These are phyloP conservation scores for Willisornis vidua DNA, from an alignment of 2,113 vertebrate genomes.

Conservation along the genomic window DNA sequence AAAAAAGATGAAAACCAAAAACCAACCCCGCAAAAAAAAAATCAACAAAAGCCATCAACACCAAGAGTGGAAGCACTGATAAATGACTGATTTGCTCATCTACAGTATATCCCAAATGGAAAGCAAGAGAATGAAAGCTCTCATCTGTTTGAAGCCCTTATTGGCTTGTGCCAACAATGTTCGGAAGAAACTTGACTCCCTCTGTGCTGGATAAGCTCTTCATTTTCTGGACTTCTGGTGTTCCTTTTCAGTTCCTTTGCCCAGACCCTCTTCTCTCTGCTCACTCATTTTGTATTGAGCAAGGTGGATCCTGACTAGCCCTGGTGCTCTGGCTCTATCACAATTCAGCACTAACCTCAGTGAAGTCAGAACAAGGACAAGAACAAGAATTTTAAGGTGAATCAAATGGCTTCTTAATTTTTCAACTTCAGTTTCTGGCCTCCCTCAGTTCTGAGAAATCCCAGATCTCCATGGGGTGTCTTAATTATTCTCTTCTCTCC, in stretches of 20 bases:
- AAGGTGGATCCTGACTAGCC: neutral
- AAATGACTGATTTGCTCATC: neutral
- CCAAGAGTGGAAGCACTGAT: neutral
- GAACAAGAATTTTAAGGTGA: neutral
- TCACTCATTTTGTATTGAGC: neutral
- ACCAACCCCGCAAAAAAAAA: neutral
- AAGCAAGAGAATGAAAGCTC: conserved; percentile 20
- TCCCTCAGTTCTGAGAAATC: neutral
- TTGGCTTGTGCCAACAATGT: neutral
- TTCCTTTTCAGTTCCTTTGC: neutral
- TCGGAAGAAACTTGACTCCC: neutral
- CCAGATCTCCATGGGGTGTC: neutral
- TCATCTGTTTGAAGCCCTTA: neutral
- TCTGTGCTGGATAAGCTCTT: neutral
- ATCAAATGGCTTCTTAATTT: neutral
- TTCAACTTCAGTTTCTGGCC: neutral
- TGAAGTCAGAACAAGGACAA: neutral
- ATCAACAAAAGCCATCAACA: neutral
- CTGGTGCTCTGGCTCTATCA: neutral
- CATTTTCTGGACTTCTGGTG: neutral
- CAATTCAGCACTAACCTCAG: neutral
- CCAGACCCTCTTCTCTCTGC: neutral
- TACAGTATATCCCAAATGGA: neutral
- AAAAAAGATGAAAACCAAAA: neutral
- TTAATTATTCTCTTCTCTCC: neutral